Evolutionary conservation across 2,888 invertebrate genomes (phyloP).

Genomic region (Standfussiana lucernea): DNA sequence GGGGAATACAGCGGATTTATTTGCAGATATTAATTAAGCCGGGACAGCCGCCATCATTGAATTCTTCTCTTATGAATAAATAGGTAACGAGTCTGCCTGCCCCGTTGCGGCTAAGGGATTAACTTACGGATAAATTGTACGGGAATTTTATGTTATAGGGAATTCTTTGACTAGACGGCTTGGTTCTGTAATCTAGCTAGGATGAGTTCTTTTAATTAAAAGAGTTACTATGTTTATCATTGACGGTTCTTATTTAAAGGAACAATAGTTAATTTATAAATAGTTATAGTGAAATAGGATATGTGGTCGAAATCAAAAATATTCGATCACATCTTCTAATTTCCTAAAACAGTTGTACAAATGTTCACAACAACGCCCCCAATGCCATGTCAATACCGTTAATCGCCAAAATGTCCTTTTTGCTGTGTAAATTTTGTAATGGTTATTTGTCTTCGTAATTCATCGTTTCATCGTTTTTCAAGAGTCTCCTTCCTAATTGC

Average conservation of each 20-base stretch:
- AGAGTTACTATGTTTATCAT: background rate
- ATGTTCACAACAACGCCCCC: background rate
- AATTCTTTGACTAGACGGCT: background rate
- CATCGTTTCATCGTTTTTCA: background rate
- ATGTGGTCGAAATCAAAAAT: background rate
- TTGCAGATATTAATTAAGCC: slow-evolving; percentile 58
- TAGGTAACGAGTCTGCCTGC: slow-evolving; percentile 48
- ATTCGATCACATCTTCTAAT: background rate
- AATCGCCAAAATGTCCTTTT: background rate
- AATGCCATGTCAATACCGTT: background rate
- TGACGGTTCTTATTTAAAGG: background rate
- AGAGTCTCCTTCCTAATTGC: background rate
- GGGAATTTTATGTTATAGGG: slow-evolving; percentile 26
- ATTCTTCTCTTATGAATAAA: slow-evolving; percentile 60
- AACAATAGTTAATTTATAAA: too few relatives aligned
- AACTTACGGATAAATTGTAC: slow-evolving; percentile 32
- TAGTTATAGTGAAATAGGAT: background rate
- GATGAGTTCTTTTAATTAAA: background rate
- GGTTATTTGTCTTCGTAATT: background rate
- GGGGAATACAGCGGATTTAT: slow-evolving; percentile 51
- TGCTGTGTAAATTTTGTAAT: background rate
- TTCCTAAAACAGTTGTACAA: background rate
- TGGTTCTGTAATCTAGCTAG: slow-evolving; percentile 4
- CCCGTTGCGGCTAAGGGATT: slow-evolving; percentile 31
- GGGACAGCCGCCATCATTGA: slow-evolving; percentile 40